Base-by-base conservation (phyloP, 2,797 vertebrate species). In the Remorina albescens region DNA sequence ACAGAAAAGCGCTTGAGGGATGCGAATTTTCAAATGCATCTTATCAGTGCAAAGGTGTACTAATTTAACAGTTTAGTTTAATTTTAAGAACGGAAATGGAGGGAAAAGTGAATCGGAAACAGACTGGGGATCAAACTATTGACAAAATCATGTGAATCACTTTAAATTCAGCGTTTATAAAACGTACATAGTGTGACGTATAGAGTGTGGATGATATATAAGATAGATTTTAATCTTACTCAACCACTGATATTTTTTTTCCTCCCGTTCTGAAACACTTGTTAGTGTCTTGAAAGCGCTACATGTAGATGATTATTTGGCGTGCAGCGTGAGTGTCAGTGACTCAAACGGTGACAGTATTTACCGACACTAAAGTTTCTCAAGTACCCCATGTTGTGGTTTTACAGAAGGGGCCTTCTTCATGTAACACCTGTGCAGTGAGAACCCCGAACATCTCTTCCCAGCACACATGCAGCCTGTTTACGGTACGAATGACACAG, bases 401-500 rank as follows among this genome's bases (percentile, higher is more conserved):
- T 82, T 76, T 21, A 64, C 62, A 51, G 47, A 68, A 36, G 83
- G 78, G 84, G 74, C 67, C 60, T 78, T 61, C 75, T 61, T 80
- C 21, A 37, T 66, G 55, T 25, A 5, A 72, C 76, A 88, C 72
- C 86, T 86, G 88, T 73, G 53, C 54, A 15, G 11, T 2, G 50
- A 64, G 65, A 74, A 49, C 41, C 70, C 74, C 19, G 0, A 9
- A 4, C 2, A 11, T 5, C 50, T 76, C 46, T 88, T 88, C 84
- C 86, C 85, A 86, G 78, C 86, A 85, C 68, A 49, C 12, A 34
- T 72, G 1, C 47, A 2, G 36, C 4, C 42, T 3, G 36, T 74
- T 91, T 90, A 89, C 90, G 47, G 90, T 87, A 90, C 5, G 62
- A 50, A 67, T 89, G 87, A 89, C 85, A 87, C 71, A 85, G 74